These are phyloP conservation scores for Opisthocomus hoazin DNA, from an alignment of 2,113 vertebrate genomes.

Conservation along the genomic window DNA sequence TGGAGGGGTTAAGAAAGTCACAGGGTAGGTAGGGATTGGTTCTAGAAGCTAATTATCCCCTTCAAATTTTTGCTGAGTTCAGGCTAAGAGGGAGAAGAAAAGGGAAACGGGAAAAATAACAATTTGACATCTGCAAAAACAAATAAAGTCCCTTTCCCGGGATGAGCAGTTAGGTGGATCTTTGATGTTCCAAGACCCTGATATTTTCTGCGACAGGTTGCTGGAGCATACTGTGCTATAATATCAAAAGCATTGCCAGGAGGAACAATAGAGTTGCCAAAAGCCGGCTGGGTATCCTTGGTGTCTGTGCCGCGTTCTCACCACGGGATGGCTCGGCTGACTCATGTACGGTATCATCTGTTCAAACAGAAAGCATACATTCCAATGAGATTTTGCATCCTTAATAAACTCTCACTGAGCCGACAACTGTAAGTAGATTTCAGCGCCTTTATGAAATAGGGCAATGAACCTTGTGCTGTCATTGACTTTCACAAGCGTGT, in stretches of 20 bases:
- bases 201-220: conserved; percentile 71
- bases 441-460: conserved; percentile 65
- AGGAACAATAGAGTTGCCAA: conserved; percentile 84
- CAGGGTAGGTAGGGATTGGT: conserved; percentile 61
- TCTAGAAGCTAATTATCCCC: conserved; percentile 72
- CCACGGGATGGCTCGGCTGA: conserved; percentile 94
- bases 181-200: conserved; percentile 83
- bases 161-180: conserved; percentile 78
- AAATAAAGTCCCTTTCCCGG: conserved; percentile 83
- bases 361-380: conserved; percentile 79
- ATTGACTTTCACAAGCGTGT: conserved; percentile 70
- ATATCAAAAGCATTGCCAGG: conserved; percentile 87
- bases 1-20: conserved; percentile 67
- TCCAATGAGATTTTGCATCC: conserved; percentile 72
- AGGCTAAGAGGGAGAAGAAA: conserved; percentile 71
- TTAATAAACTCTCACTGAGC: conserved; percentile 69
- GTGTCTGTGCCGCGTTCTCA: conserved; percentile 82
- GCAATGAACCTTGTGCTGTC: conserved; percentile 70
- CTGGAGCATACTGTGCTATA: conserved; percentile 87
- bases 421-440: conserved; percentile 65
- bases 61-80: conserved; percentile 82
- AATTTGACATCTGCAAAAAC: conserved; percentile 90
- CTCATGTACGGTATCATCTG: conserved; percentile 95
- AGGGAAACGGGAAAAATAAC: conserved; percentile 72
- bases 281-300: conserved; percentile 82